Evolutionary conservation across 2,888 invertebrate species (phyloP), one percentile per base, ranked within the genome.

Genomic region (Hermaeophaga mercurialis): DNA sequence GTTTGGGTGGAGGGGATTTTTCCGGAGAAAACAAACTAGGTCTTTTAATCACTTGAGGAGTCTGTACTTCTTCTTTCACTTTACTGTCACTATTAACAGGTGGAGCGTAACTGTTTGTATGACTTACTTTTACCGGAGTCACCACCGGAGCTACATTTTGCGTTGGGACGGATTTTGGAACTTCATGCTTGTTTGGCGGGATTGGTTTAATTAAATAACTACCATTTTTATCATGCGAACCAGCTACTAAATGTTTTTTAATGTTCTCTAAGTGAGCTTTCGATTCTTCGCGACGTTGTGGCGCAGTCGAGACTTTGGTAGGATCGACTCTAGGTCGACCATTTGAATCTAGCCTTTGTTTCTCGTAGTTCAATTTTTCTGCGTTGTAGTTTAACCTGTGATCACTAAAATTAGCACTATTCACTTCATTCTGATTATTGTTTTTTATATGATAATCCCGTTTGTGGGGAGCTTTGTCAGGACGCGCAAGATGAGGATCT

Each of bases 21-120:
- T 86, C 86, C 0, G 87, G 87, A 2, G 87, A 87, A 72, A 87
- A 87, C 24, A 87, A 70, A 9, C 87, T 86, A 0, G 83, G 84
- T 1, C 83, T 81, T 43, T 84, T 78, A 14, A 82, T 81, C n/a
- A 65, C 59, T 11, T 63, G 38, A 15, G 67, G 65, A 11, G 61
- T 65, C 18, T 64, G 60, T 19, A 65, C 58, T 52, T 70, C 67
- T 41, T 69, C 68, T 56, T 69, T 70, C 8, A 41, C 28, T 36
- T 54, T 47, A 18, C 14, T 12, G 6, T 53, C 48, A 19, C 28
- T 48, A 28, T 9, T 36, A 1, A 9, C n/a, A 12, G 36, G 36
- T 7, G 53, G 36, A n/a, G 48, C 52, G 24, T 47, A 50, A 43
- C 50, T 50, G 28, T 54, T 56, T n/a, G 50, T 19, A 17, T 44